Evolutionary conservation across 2,797 vertebrate species (phyloP), one percentile per base, ranked within the genome.

Genomic region (Artibeus jamaicensis): DNA sequence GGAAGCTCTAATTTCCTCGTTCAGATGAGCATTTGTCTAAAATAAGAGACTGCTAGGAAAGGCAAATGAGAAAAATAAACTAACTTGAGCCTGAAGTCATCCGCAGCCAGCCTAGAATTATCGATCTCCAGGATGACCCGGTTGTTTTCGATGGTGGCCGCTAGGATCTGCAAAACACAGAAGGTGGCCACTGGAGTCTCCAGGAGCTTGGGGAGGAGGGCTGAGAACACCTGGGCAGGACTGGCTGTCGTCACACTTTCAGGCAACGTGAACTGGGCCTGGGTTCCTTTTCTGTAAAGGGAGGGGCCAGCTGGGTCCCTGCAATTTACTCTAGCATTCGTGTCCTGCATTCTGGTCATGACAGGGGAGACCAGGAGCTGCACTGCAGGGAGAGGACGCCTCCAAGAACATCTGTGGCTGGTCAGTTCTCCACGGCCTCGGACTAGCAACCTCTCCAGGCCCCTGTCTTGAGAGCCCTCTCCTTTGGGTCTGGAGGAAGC

Each of bases 61-160:
- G 29, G 2, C 1, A 3, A 18, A 7, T 3, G 21, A 44, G 42
- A n/a, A 19, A 42, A 26, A 32, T 0, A 48, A 11, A 96, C 98
- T 97, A 94, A 99, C 99, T 99, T 99, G 97, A 98, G 98, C 94
- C 98, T 98, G 90, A 99, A 99, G 97, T 99, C 99, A 0, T 99
- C 98, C 0, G 98, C 98, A n/a, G 99, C 99, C 97, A 99, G 97
- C 34, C 98, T 98, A 92, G 97, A 95, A 18, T 99, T 99, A 95
- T 99, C 99, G 0, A 98, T 98, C 96, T 99, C 98, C 15, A 99
- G 98, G 82, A 99, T 19, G 44, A 99, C 88, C 14, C 95, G 97
- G 55, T 98, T 99, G n/a, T 99, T 99, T 1, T 99, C 98, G 3
- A 97, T 95, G 68, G 98, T 98, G 93, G 98, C 98, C 0, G 98